phyloP scores from a whole-genome alignment of 2,113 vertebrate species.

The Gallinago undulata region DNA sequence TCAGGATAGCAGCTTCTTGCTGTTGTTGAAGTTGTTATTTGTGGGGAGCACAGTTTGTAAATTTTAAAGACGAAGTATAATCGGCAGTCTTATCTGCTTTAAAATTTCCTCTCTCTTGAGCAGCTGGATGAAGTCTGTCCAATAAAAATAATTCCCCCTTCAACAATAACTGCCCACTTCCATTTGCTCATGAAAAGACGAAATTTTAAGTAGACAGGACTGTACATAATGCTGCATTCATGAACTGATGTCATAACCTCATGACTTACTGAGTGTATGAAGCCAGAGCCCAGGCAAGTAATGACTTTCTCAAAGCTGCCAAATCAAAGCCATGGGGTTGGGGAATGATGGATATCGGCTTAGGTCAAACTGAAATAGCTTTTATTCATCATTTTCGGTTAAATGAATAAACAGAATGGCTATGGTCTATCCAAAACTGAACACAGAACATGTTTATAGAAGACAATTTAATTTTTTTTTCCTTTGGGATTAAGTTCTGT shows the following conservation, averaged over 20 bases:
- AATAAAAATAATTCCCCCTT: not conserved
- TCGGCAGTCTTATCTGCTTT: not conserved
- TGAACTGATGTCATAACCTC: constrained; percentile 1
- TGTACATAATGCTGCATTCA: constrained; percentile 41
- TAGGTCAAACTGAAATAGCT: constrained; percentile 26
- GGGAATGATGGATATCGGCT: not conserved
- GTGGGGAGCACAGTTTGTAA: not conserved
- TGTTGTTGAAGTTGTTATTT: not conserved
- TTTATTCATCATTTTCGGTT: constrained; percentile 1
- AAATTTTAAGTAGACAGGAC: constrained; percentile 9
- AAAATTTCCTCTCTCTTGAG: constrained; percentile 32
- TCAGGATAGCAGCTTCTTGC: not conserved
- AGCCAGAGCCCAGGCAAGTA: constrained; percentile 18
- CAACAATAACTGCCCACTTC: not conserved
- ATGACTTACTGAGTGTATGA: constrained; percentile 14
- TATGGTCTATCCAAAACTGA: constrained; percentile 10
- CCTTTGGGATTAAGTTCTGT: not conserved
- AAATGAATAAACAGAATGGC: constrained; percentile 24
- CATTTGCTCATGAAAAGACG: constrained; percentile 1
- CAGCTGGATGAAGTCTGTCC: not conserved
- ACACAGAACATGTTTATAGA: not conserved
- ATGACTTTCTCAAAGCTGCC: not conserved
- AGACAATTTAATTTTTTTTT: not conserved
- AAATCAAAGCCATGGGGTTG: not conserved
- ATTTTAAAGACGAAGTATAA: not conserved